Evolutionary conservation across 2,113 vertebrate species (phyloP).

Genomic region (zebrafish (Danio rerio)): GRCz12tu NC_133176.1:51522501-51523000

Average conservation of each 20-base stretch:
- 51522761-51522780: background rate
- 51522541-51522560: conserved; percentile 72
- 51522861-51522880: too few species aligned
- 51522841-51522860: background rate
- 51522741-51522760: background rate
- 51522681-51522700: background rate
- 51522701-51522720: background rate
- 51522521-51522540: conserved; percentile 66
- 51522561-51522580: background rate
- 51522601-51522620: background rate
- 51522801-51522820: background rate
- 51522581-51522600: background rate
- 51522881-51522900: too few species aligned
- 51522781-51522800: background rate
- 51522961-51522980: too few species aligned
- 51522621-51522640: background rate
- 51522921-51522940: too few species aligned
- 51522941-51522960: too few species aligned
- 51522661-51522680: background rate
- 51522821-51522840: background rate
- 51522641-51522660: background rate
- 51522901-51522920: too few species aligned
- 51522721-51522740: background rate
- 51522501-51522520: conserved; percentile 70
- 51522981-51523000: too few species aligned